Base-by-base conservation (phyloP, 2,113 vertebrate species). In the Trochalopteron elliotii region DNA sequence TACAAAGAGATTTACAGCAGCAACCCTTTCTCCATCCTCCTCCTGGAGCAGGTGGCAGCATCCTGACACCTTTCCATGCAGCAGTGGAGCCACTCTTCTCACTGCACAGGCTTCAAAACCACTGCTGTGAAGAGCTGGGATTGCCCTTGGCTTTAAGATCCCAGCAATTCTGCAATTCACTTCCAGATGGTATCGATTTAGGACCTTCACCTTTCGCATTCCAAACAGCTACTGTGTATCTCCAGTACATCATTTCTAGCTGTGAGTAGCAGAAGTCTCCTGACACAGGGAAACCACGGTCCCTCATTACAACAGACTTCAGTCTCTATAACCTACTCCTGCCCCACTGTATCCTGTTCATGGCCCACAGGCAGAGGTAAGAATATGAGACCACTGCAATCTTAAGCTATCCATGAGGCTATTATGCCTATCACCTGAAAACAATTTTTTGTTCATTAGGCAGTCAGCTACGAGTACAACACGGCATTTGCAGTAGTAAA, bases 381-480 rank as follows among this genome's bases (percentile, higher is more conserved):
- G 19, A 84, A 69, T 3, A 6, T 1, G 1, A 2, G 0, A 57
- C 53, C 12, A 17, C 83, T 40, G n/a, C 49, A 74, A 11, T 47
- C 57, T 83, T 74, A 71, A 82, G 65, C 27, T 65, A 42, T 59
- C 49, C 69, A 68, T 71, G n/a, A 90, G 44, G 25, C 25, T 90
- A 40, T 87, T 83, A 90, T 33, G 57, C 31, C 88, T 71, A 64
- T 82, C 76, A 93, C 77, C 76, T 84, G 93, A 82, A 94, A 92
- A 87, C 37, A 93, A 87, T 89, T 71, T 89, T 79, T 76, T 96
- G 37, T 75, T 92, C 80, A 90, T 93, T 84, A 92, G 69, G 80
- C 61, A 71, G 75, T 81, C 72, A 93, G 45, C 47, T 87, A 57
- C 40, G 80, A 94, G 80, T 57, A 86, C 23, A 37, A 87, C 72